These are phyloP conservation scores for Brachionus sp. DNA, from an alignment of 1,140 invertebrate species.

Conservation along the genomic window DNA sequence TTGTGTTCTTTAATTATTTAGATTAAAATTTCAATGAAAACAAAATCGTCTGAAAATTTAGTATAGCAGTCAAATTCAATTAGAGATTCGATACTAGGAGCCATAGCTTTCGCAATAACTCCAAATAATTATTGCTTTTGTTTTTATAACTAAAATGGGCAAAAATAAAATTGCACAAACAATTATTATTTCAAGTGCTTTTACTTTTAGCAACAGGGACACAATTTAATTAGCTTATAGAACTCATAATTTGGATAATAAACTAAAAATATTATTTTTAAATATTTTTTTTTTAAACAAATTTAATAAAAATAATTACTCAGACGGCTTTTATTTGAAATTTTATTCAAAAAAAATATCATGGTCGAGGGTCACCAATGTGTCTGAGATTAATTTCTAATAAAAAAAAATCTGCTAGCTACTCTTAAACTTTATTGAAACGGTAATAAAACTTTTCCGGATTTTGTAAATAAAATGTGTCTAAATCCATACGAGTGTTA, in stretches of 20 bases:
- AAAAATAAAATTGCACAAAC: not conserved
- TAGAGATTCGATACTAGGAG: not conserved
- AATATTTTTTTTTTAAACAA: not conserved
- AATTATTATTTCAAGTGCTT: not conserved
- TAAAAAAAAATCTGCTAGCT: not conserved
- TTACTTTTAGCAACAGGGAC: not conserved
- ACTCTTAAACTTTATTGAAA: not conserved
- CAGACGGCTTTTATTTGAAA: not conserved
- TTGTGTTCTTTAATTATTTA: slow-evolving; percentile 2
- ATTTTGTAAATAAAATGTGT: slow-evolving; percentile 11
- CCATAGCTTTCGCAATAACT: not conserved
- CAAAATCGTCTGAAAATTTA: not conserved
- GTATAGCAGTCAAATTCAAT: not conserved
- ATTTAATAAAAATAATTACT: not conserved
- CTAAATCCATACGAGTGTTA: not conserved
- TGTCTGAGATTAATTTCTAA: not conserved
- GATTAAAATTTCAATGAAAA: not conserved
- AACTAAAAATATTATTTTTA: not conserved
- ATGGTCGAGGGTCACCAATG: not conserved
- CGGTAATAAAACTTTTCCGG: slow-evolving; percentile 1
- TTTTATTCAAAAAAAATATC: not conserved
- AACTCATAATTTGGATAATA: not conserved
- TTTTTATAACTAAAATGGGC: not conserved
- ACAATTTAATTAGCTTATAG: not conserved
- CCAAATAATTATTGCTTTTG: not conserved